Percentiles rank a stretch among this genome's conserved stretches.
Evolutionary conservation across 2,888 invertebrate genomes (phyloP).

Genomic region (Apotomis turbidana): DNA sequence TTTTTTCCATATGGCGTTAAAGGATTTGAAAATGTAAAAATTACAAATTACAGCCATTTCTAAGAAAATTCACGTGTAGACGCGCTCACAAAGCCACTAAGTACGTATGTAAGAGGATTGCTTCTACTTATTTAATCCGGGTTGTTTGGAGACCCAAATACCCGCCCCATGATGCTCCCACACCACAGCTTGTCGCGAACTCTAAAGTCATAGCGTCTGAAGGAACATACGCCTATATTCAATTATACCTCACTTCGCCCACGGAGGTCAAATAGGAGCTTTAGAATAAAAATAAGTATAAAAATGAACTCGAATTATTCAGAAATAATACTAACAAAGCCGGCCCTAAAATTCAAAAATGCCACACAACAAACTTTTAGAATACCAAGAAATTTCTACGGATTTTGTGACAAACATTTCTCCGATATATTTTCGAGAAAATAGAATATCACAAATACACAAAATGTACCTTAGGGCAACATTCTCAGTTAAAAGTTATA

Average conservation of each 20-base stretch:
- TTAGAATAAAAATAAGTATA: constrained; percentile 4
- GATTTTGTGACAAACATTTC: background rate
- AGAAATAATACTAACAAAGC: constrained; percentile 2
- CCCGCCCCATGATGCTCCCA: background rate
- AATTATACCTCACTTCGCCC: constrained; percentile 2
- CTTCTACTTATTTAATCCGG: too few species aligned
- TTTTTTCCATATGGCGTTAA: too few species aligned
- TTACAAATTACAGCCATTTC: too few species aligned
- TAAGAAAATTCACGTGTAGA: too few species aligned
- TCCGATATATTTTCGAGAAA: background rate
- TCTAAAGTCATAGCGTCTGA: background rate
- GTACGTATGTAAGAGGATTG: too few species aligned
- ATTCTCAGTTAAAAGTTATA: background rate
- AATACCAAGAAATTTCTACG: background rate
- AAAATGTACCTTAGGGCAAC: background rate
- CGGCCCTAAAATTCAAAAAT: background rate
- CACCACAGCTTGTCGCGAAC: background rate
- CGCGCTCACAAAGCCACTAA: too few species aligned
- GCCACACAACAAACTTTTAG: background rate
- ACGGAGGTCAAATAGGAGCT: constrained; percentile 7
- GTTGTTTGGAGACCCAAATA: too few species aligned
- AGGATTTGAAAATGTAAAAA: too few species aligned
- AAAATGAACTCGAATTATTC: background rate
- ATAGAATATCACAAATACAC: background rate
- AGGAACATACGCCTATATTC: constrained; percentile 4